Conservation (phyloP, 1,140 invertebrate species). For the Zaprionus nigranus region DNA sequence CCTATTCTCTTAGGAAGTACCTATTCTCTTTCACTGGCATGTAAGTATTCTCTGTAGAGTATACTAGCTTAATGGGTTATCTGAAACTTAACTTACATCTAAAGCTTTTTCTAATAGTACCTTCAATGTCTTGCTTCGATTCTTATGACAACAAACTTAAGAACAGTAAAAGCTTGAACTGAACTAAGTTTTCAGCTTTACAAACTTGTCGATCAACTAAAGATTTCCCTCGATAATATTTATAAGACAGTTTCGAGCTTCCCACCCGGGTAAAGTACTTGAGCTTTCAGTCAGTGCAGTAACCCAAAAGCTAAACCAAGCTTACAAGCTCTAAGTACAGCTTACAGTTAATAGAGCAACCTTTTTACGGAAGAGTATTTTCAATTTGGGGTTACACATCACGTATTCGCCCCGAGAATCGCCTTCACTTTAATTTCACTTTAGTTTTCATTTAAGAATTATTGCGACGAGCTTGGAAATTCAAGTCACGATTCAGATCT, state of each 20-base stretch:
- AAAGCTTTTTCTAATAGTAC: too few relatives aligned
- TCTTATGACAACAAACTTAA: too few relatives aligned
- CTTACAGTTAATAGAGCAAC: neutral
- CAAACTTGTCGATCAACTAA: neutral
- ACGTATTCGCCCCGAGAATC: slow-evolving; percentile 22
- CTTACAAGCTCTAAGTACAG: neutral
- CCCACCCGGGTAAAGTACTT: neutral
- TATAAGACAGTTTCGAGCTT: neutral
- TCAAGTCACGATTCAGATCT: slow-evolving; percentile 55
- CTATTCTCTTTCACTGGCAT: too few relatives aligned
- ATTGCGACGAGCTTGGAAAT: slow-evolving; percentile 40
- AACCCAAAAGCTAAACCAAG: neutral
- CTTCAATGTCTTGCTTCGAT: too few relatives aligned
- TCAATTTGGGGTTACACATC: slow-evolving; percentile 27
- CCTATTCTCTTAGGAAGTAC: too few relatives aligned
- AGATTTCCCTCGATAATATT: neutral
- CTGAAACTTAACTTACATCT: too few relatives aligned
- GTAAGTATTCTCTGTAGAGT: too few relatives aligned
- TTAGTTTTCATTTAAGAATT: slow-evolving; percentile 40
- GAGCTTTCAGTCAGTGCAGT: slow-evolving; percentile 1
- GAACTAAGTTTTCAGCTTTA: neutral
- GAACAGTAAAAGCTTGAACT: too few relatives aligned
- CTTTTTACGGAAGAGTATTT: slow-evolving; percentile 8
- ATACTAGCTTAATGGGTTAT: too few relatives aligned
- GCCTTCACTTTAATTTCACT: slow-evolving; percentile 56